phyloP scores from a whole-genome alignment of 2,888 invertebrate species.

The Strigamia maritima region DNA sequence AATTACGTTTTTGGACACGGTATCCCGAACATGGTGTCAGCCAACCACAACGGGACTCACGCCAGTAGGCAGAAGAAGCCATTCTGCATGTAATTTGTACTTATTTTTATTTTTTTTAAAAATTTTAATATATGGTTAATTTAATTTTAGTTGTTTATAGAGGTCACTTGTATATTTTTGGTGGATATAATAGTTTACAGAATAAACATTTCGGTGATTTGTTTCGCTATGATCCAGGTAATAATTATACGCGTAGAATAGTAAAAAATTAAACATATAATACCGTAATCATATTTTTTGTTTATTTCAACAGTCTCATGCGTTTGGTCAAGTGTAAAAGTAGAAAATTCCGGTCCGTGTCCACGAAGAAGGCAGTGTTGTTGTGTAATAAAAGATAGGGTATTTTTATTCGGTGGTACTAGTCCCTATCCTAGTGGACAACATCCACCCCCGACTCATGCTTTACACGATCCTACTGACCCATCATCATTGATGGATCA shows the following conservation, averaged over 20 bases:
- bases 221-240: constrained; percentile 63
- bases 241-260: neutral
- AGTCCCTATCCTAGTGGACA: constrained; percentile 49
- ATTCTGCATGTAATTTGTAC: constrained; percentile 75
- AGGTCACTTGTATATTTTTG: constrained; percentile 79
- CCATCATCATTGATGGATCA: constrained; percentile 66
- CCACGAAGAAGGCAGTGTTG: constrained; percentile 67
- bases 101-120: neutral
- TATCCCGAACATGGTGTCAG: constrained; percentile 66
- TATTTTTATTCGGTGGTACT: constrained; percentile 87
- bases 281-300: neutral
- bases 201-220: constrained; percentile 81
- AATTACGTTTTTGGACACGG: constrained; percentile 66
- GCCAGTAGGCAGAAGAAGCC: constrained; percentile 80
- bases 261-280: neutral
- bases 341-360: constrained; percentile 51
- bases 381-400: constrained; percentile 66
- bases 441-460: neutral
- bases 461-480: constrained; percentile 43
- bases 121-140: neutral
- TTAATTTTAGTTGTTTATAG: constrained; percentile 66
- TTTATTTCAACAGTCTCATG: neutral
- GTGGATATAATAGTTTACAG: constrained; percentile 76
- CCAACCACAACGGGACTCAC: constrained; percentile 60
- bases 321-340: constrained; percentile 48